Evolutionary conservation across 2,113 vertebrate species (phyloP).

Genomic region (Podarcis raffonei): DNA sequence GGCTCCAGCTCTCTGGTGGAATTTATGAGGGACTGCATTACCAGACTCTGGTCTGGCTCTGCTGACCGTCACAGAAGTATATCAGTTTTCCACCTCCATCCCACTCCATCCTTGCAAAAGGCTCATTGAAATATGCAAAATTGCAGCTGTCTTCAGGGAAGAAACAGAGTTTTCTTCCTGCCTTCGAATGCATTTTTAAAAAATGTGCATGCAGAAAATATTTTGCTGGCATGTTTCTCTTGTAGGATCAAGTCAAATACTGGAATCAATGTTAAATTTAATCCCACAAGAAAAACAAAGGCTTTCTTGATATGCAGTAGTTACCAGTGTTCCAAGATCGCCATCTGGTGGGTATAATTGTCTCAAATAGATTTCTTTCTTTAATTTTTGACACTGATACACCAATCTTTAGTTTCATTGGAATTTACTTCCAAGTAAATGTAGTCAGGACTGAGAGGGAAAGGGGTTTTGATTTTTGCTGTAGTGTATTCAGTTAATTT

Average conservation of each 20-base stretch:
- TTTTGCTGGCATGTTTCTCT: neutral
- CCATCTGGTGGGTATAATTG: constrained; percentile 57
- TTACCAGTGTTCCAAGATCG: constrained; percentile 33
- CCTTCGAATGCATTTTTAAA: constrained; percentile 63
- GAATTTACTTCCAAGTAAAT: neutral
- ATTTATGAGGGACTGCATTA: no score
- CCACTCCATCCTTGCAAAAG: constrained; percentile 16
- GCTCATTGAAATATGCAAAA: neutral
- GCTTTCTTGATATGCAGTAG: accelerated
- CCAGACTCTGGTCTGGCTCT: no score
- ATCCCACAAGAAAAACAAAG: neutral
- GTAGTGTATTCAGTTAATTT: no score
- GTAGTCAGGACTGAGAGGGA: neutral
- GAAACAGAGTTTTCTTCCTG: neutral
- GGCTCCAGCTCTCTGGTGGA: no score
- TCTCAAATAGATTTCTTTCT: neutral
- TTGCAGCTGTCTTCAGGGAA: constrained; percentile 18
- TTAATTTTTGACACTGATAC: accelerated
- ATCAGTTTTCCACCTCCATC: constrained; percentile 40
- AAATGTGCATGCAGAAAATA: constrained; percentile 47
- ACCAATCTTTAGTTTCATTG: accelerated
- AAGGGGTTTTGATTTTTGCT: neutral
- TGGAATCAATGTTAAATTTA: neutral
- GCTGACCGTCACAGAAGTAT: no score
- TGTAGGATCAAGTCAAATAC: constrained; percentile 5